Conservation (phyloP, 2,797 vertebrate species). For the Sibirionetta formosa region DNA sequence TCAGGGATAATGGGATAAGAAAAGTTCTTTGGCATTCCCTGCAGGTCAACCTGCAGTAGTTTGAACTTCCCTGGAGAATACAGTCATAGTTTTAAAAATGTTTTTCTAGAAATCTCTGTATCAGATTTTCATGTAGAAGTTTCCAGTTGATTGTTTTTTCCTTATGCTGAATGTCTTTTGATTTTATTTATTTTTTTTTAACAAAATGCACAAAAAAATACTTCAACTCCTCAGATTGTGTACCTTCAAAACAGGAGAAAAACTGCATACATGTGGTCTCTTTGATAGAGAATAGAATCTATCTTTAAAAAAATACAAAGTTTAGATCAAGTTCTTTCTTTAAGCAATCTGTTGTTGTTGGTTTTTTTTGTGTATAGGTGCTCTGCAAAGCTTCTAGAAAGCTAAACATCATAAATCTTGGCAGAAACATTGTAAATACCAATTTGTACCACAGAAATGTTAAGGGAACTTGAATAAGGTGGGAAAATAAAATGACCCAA, state of each 20-base stretch:
- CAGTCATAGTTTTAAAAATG: not conserved
- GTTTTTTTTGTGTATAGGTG: not conserved
- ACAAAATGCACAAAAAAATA: not conserved
- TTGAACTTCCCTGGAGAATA: not conserved
- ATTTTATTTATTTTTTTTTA: not conserved
- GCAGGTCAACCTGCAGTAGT: not conserved
- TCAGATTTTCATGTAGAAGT: not conserved
- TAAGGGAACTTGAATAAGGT: not conserved
- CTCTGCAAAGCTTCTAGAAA: not conserved
- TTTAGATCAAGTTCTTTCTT: not conserved
- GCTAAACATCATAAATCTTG: not conserved
- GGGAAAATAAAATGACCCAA: not conserved
- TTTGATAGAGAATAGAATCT: not conserved
- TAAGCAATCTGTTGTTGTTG: not conserved
- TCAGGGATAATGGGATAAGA: accelerated
- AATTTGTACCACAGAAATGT: not conserved
- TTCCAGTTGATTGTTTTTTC: not conserved
- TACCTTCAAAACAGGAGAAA: not conserved
- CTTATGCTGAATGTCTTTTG: not conserved
- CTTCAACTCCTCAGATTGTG: accelerated
- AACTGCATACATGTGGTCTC: not conserved
- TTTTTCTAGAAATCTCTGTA: not conserved
- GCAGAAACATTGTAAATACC: not conserved
- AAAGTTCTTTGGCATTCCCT: not conserved
- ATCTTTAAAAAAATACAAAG: not conserved